Evolutionary conservation across 2,797 vertebrate species (phyloP).

Genomic region (Pelochelys cantorii): DNA sequence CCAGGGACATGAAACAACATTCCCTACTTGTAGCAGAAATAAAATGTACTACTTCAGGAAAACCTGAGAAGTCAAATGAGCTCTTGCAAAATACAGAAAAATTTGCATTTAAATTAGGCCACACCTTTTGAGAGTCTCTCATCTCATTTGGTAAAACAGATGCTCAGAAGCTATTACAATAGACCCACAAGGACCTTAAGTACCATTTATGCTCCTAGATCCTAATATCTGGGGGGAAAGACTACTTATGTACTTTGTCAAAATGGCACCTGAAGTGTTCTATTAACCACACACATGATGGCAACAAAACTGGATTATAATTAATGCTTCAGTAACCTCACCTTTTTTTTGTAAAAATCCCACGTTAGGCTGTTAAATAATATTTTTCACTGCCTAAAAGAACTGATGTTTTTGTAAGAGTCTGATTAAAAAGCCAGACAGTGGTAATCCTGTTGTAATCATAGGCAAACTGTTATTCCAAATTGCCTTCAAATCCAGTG

Average conservation of each 20-base stretch:
- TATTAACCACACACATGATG: neutral
- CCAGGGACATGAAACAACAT: neutral
- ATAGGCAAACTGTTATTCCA: neutral
- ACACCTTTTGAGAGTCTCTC: neutral
- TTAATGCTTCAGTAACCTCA: neutral
- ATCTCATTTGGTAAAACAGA: neutral
- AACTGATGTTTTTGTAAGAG: slow-evolving; percentile 4
- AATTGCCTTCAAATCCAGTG: neutral
- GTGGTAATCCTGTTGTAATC: neutral
- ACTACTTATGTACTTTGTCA: neutral
- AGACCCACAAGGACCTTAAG: neutral
- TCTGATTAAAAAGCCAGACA: slow-evolving; percentile 21
- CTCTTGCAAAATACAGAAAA: neutral
- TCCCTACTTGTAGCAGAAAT: neutral
- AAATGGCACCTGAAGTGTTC: neutral
- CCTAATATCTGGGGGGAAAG: neutral
- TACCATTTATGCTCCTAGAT: neutral
- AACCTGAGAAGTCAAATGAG: neutral
- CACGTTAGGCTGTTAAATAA: slow-evolving; percentile 2
- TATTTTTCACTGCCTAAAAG: neutral
- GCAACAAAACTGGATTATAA: neutral
- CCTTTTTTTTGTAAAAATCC: neutral
- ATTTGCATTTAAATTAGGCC: accelerated
- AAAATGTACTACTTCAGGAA: neutral
- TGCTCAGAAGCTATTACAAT: neutral